phyloP scores from a whole-genome alignment of 2,888 invertebrate species.

The Caenorhabditis uteleia region DNA sequence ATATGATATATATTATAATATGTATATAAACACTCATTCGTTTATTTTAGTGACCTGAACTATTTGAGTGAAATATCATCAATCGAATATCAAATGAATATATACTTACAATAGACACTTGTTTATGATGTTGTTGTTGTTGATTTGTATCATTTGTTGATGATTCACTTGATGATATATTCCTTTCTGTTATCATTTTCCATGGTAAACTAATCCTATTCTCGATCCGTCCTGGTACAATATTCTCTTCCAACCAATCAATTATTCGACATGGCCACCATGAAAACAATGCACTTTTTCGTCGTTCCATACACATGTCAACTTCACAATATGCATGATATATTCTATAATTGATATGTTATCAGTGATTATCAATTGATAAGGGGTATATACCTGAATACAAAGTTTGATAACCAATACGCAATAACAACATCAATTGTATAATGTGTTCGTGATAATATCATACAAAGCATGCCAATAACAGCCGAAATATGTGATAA shows the following conservation, averaged over 20 bases:
- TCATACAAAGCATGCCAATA: conserved; percentile 55
- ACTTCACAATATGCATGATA: conserved; percentile 58
- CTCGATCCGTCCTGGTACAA: conserved; percentile 48
- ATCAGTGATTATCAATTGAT: not conserved
- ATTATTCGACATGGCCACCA: conserved; percentile 46
- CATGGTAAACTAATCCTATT: conserved; percentile 11
- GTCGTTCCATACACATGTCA: conserved; percentile 51
- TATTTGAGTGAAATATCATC: too few species aligned
- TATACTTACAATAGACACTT: conserved; percentile 54
- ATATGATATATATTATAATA: too few species aligned
- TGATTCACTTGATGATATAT: conserved; percentile 17
- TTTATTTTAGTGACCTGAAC: too few species aligned
- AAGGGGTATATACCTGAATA: conserved; percentile 50
- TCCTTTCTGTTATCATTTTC: not conserved
- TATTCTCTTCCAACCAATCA: conserved; percentile 56
- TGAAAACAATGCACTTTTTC: conserved; percentile 40
- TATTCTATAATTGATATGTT: conserved; percentile 20
- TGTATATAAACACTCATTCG: too few species aligned
- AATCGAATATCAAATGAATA: conserved; percentile 2
- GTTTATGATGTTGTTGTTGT: conserved; percentile 52
- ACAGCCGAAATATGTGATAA: conserved; percentile 24
- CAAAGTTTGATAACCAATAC: conserved; percentile 54
- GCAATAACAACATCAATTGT: conserved; percentile 61
- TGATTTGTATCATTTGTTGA: conserved; percentile 28
- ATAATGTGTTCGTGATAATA: conserved; percentile 59